These are phyloP conservation scores for Microcebus lehilahytsara DNA, from an alignment of 2,113 vertebrate genomes.

Conservation along the genomic window DNA sequence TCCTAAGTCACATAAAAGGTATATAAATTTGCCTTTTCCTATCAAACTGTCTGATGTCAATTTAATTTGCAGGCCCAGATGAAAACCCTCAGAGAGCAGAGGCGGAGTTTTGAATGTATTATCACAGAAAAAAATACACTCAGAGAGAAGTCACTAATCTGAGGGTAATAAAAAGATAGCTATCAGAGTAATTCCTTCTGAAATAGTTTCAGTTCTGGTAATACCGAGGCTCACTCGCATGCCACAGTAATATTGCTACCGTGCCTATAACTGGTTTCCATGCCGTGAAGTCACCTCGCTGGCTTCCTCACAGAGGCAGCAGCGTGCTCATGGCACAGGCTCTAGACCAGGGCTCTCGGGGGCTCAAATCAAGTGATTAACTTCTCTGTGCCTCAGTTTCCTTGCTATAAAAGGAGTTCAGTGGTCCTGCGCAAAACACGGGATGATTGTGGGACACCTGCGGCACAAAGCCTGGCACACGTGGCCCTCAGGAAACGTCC, in stretches of 20 bases:
- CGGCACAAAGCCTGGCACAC: rapidly evolving
- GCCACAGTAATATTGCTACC: rapidly evolving
- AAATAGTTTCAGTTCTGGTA: neutral
- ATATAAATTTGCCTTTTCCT: neutral
- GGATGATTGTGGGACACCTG: rapidly evolving
- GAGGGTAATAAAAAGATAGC: neutral
- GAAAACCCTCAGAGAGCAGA: neutral
- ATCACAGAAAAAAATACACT: neutral
- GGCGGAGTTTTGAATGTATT: neutral
- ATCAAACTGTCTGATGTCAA: neutral
- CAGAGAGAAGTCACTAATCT: neutral
- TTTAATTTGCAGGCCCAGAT: neutral
- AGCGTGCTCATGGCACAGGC: too few species aligned
- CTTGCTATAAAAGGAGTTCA: neutral
- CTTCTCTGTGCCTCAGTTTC: neutral
- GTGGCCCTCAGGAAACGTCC: neutral
- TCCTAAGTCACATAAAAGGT: neutral
- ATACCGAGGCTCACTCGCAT: neutral
- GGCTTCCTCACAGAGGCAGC: neutral
- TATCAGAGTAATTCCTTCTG: neutral
- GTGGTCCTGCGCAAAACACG: neutral
- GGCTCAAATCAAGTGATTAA: neutral
- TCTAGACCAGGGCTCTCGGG: neutral
- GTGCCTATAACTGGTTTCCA: too few species aligned
- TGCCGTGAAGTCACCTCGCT: rapidly evolving